Evolutionary conservation across 2,113 vertebrate genomes (phyloP).

Genomic region (Dicrurus megarhynchus): DNA sequence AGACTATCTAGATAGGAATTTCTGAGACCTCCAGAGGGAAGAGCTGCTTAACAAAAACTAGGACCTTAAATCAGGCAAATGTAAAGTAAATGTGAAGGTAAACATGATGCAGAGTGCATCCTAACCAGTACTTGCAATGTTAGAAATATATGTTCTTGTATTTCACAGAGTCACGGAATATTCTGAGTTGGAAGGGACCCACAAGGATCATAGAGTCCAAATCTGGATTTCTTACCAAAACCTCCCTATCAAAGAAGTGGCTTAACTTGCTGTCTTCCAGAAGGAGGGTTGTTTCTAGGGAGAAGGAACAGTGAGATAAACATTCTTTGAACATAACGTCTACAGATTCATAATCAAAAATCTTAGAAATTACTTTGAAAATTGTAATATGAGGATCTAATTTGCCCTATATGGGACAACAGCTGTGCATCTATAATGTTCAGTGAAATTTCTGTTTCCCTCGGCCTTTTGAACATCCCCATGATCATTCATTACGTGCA

Average conservation of each 20-base stretch:
- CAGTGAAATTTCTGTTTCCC: conserved; percentile 19
- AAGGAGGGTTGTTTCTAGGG: not conserved
- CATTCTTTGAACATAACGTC: not conserved
- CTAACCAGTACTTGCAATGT: not conserved
- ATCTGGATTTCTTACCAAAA: not conserved
- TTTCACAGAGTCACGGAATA: not conserved
- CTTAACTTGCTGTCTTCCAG: not conserved
- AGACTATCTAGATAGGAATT: not conserved
- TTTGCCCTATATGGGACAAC: not conserved
- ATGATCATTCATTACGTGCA: conserved; percentile 10
- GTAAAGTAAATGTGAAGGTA: not conserved
- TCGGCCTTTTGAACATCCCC: not conserved
- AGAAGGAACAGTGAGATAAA: not conserved
- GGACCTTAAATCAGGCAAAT: not conserved
- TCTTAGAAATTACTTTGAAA: conserved; percentile 23
- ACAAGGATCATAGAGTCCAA: not conserved
- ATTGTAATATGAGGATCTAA: not conserved
- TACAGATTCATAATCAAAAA: not conserved
- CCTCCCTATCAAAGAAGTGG: not conserved
- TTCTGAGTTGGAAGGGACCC: not conserved
- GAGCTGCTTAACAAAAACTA: not conserved
- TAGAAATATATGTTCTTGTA: not conserved
- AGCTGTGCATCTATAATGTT: not conserved
- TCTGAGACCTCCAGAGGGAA: not conserved
- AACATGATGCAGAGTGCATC: not conserved